Base-by-base conservation (phyloP, 2,888 invertebrate species). In the Lampropteryx suffumata region DNA sequence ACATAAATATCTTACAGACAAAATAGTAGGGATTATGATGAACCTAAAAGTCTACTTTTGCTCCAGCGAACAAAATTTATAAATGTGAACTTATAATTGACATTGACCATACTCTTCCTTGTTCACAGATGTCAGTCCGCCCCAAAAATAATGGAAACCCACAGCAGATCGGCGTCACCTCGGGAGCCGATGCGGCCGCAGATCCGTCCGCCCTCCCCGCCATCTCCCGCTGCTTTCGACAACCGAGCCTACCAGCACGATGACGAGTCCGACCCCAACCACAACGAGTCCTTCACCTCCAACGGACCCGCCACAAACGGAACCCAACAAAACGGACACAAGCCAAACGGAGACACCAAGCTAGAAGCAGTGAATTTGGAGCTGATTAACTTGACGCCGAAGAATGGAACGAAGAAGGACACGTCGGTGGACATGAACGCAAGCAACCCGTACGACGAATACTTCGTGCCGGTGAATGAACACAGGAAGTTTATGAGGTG, bases 401-500 rank as follows among this genome's bases (percentile, higher is more conserved):
- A 92, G 61, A 92, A 92, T 62, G 92, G 92, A 4, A 92, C 91
- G 1, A 92, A 92, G 64, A 94, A 93, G 74, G 93, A 93, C 50
- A 92, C 92, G 3, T 92, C 93, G 57, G 91, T 92, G 0, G 93
- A 94, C 58, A 91, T 92, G 66, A 93, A 92, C 61, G 90, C 93
- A 13, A 91, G 92, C 27, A 94, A 94, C 76, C 94, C 94, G 3
- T 95, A 95, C 77, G 95, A 95, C 69, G 95, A 96, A 70, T 96
- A 96, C 82, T 96, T 96, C 78, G 95, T 96, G 56, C 95, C 96
- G 24, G 95, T 96, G 59, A 95, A 96, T 76, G 95, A 95, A 73
- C 95, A 95, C 80, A 93, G 94, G 75, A 96, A 96, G 86, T 95
- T 94, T 76, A 95, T 95, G 92, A 95, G 95, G 96, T 96, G 77